Evolutionary conservation across 1,140 invertebrate species (phyloP).

Genomic region (Phocides pigmalion): DNA sequence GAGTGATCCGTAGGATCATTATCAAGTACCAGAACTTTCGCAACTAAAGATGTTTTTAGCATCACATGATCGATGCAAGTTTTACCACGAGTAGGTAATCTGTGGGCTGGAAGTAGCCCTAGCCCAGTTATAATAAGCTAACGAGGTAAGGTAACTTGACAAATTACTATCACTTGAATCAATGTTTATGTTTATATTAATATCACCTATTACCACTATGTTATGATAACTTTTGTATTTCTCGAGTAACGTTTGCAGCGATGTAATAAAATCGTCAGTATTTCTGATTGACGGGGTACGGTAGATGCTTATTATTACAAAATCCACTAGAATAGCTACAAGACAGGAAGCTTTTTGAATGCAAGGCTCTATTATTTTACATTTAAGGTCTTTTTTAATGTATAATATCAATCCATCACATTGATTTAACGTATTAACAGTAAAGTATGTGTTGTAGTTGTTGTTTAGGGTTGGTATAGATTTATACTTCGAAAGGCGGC

Average conservation of each 20-base stretch:
- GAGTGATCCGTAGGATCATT: conserved; percentile 32
- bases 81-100: conserved; percentile 22
- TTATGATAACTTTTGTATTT: conserved; percentile 10
- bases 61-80: conserved; percentile 34
- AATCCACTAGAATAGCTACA: not conserved
- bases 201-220: not conserved
- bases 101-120: conserved; percentile 32
- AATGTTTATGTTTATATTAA: conserved; percentile 32
- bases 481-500: conserved; percentile 25
- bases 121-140: conserved; percentile 30
- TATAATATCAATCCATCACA: conserved; percentile 25
- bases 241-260: not conserved
- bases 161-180: conserved; percentile 15
- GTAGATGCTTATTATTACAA: conserved; percentile 21
- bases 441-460: conserved; percentile 18
- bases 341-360: conserved; percentile 23
- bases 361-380: conserved; percentile 2
- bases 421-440: conserved; percentile 16
- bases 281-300: conserved; percentile 10
- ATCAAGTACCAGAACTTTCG: conserved; percentile 9
- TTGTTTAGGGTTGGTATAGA: conserved; percentile 10
- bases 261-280: not conserved
- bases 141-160: conserved; percentile 8
- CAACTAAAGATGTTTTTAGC: conserved; percentile 10
- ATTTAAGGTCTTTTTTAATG: conserved; percentile 15